These are phyloP conservation scores for Cryptotermes secundus DNA, from an alignment of 1,140 invertebrate species.

Conservation along the genomic window DNA sequence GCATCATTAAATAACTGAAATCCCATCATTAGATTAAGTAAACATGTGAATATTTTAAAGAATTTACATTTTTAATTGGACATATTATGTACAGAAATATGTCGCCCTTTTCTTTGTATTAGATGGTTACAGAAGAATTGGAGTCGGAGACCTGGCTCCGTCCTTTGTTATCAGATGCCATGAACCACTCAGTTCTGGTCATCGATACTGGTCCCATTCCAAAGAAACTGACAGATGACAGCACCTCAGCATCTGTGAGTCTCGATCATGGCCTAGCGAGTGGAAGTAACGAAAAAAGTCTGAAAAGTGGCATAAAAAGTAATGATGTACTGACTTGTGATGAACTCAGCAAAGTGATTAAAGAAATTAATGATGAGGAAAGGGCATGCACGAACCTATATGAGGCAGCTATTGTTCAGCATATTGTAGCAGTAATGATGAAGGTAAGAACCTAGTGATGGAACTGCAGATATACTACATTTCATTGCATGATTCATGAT, in stretches of 20 bases:
- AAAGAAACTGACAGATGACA: not conserved
- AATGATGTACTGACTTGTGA: not conserved
- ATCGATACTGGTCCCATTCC: not conserved
- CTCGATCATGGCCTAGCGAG: too few species aligned
- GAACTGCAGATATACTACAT: too few species aligned
- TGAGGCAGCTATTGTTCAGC: not conserved
- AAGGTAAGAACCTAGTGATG: not conserved
- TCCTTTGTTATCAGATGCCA: not conserved
- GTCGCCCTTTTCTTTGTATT: too few species aligned
- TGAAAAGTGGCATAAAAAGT: too few species aligned
- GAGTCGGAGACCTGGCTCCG: not conserved
- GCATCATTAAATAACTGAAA: too few species aligned
- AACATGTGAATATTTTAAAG: too few species aligned
- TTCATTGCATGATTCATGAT: too few species aligned
- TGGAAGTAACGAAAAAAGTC: too few species aligned
- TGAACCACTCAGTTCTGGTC: not conserved
- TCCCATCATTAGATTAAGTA: too few species aligned
- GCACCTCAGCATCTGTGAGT: too few species aligned
- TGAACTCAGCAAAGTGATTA: not conserved
- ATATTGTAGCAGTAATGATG: not conserved
- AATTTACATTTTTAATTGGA: not conserved
- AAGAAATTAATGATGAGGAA: not conserved
- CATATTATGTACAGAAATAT: too few species aligned
- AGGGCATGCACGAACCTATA: not conserved
- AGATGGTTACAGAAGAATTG: not conserved